A percentile compares a stretch with the other conserved stretches of the same genome.
Conservation (phyloP, 2,113 vertebrate species). For the Piaya cayana region DNA sequence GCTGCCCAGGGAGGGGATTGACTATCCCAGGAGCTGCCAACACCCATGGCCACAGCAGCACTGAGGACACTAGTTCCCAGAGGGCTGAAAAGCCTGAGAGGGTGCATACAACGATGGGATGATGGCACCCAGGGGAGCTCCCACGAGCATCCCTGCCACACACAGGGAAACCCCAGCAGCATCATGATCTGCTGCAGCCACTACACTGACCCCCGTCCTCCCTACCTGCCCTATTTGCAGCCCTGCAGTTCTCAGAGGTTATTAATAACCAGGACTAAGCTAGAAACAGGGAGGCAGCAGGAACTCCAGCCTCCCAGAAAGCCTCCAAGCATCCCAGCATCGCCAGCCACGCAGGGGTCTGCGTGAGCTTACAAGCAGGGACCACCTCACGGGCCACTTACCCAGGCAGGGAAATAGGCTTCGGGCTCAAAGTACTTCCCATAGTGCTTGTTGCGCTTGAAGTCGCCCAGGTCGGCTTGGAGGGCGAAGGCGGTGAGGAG, state of each 20-base stretch:
- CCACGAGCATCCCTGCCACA: neutral
- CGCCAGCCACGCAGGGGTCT: fast-evolving
- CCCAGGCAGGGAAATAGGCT: slow-evolving; percentile 96
- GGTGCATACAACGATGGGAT: fast-evolving
- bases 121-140: fast-evolving
- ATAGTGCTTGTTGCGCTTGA: slow-evolving; percentile 95
- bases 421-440: slow-evolving; percentile 97
- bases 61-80: fast-evolving
- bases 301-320: neutral
- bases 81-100: neutral
- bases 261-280: neutral
- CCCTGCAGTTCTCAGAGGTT: neutral
- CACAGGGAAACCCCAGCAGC: neutral
- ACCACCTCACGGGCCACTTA: neutral
- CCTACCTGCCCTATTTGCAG: neutral
- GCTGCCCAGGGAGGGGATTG: no score
- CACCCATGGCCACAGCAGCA: fast-evolving
- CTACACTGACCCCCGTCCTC: neutral
- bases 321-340: neutral
- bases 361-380: fast-evolving
- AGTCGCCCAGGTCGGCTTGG: slow-evolving; percentile 96
- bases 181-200: neutral
- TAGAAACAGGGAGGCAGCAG: fast-evolving
- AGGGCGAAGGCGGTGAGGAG: slow-evolving; percentile 95
- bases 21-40: neutral